phyloP scores from a whole-genome alignment of 2,797 vertebrate species.

The Sebastes jordani region DNA sequence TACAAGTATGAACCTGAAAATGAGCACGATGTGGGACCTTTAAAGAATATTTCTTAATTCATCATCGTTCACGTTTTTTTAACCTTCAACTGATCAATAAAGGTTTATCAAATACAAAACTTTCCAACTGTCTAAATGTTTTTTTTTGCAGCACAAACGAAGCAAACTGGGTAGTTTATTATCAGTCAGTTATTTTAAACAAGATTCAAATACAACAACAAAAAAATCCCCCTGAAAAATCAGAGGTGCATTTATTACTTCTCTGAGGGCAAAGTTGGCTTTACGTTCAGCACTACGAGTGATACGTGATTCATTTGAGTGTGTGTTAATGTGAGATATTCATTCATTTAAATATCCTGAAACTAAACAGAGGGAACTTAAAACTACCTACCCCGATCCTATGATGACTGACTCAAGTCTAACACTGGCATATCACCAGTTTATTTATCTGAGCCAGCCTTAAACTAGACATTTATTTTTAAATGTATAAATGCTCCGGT shows the following conservation, averaged over 20 bases:
- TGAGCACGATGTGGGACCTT: too few relatives aligned
- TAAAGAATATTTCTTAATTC: too few relatives aligned
- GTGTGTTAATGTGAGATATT: not conserved
- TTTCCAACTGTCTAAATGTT: too few relatives aligned
- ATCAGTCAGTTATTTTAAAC: not conserved
- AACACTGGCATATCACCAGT: not conserved
- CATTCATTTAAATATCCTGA: not conserved
- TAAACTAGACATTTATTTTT: not conserved
- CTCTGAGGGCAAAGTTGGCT: not conserved
- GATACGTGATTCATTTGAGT: not conserved
- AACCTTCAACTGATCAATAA: too few relatives aligned
- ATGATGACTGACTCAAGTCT: not conserved
- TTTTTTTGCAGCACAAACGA: not conserved
- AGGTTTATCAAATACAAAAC: too few relatives aligned
- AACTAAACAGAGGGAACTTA: not conserved
- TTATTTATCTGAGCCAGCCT: not conserved
- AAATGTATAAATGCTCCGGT: not conserved
- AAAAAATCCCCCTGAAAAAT: not conserved
- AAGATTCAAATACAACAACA: not conserved
- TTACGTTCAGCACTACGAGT: not conserved
- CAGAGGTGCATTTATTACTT: not conserved
- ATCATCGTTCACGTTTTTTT: too few relatives aligned
- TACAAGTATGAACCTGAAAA: too few relatives aligned
- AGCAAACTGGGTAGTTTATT: not conserved
- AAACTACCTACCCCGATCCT: not conserved